Evolutionary conservation across 2,888 invertebrate genomes (phyloP).

Genomic region (Lepetodrilus schrolli): DNA sequence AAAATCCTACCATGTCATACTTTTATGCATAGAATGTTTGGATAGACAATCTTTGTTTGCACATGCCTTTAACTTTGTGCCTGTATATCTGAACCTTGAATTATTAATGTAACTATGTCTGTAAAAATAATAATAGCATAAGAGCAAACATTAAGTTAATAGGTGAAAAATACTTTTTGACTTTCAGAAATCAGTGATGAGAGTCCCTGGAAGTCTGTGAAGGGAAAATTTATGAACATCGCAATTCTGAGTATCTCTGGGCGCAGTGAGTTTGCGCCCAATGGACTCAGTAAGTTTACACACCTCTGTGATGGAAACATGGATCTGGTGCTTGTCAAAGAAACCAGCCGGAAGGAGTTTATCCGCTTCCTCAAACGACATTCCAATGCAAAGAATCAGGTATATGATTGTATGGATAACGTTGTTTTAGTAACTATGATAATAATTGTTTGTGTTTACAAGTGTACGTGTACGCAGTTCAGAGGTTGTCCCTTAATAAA

Average conservation of each 20-base stretch:
- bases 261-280: constrained; percentile 64
- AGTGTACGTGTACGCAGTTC: too few relatives aligned
- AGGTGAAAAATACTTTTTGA: not conserved
- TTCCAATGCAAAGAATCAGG: constrained; percentile 71
- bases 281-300: constrained; percentile 68
- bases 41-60: too few relatives aligned
- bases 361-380: constrained; percentile 67
- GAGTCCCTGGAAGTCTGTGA: constrained; percentile 61
- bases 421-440: too few relatives aligned
- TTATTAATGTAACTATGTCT: not conserved
- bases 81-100: not conserved
- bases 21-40: too few relatives aligned
- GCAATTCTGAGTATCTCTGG: constrained; percentile 64
- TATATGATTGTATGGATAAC: constrained; percentile 40
- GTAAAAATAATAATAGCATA: not conserved
- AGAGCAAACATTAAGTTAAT: too few relatives aligned
- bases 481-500: too few relatives aligned
- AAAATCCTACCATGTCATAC: too few relatives aligned
- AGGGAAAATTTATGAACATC: constrained; percentile 68
- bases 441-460: too few relatives aligned
- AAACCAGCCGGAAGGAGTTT: constrained; percentile 67
- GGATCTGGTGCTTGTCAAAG: constrained; percentile 70
- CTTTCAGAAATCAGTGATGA: constrained; percentile 59
- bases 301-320: constrained; percentile 71
- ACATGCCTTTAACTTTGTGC: not conserved